Base-by-base conservation (phyloP, 2,888 invertebrate species). In the Plebejus anna region DNA sequence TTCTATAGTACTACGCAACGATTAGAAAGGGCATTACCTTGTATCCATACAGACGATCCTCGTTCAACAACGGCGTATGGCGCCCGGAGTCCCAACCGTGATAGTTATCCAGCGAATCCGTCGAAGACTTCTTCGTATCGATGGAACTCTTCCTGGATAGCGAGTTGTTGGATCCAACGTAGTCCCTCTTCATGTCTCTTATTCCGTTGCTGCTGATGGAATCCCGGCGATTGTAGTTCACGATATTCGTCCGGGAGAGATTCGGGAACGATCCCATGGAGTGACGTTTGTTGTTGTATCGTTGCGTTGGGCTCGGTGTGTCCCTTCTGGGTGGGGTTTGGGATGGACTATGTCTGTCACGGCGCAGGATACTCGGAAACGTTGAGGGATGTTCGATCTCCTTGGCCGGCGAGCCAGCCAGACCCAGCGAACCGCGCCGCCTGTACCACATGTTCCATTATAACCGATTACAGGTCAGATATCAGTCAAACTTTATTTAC, bases 101-200 rank as follows among this genome's bases (percentile, higher is more conserved):
- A 90, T 96, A 95, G 75, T 95, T 94, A 83, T 97, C 96, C 87
- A 97, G 86, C 1, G 97, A 97, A 87, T 97, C 97, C 59, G 96
- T 95, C 0, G 97, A 97, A 77, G 93, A 94, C 79, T 93, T 94
- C 81, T 91, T 92, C 77, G 92, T 92, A 78, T 92, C 93, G 47
- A 92, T 91, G 0, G 92, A 93, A 82, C 90, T 93, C 82, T 96
- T 94, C 81, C 95, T 92, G 42, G 91, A 89, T 22, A 94, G 81
- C 0, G 91, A 90, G 80, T 87, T 89, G 72, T 87, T 89, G 1
- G 92, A 93, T 6, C 93, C 91, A 59, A 94, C 94, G 75, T 95
- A 94, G 82, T 95, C 95, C 66, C 94, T 88, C 80, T 94, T 94
- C 92, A 94, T 92, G 75, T 94, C 94, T 81, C 94, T 85, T 70